Conservation (phyloP, 2,888 invertebrate species). For the Piscicola geometra region DNA sequence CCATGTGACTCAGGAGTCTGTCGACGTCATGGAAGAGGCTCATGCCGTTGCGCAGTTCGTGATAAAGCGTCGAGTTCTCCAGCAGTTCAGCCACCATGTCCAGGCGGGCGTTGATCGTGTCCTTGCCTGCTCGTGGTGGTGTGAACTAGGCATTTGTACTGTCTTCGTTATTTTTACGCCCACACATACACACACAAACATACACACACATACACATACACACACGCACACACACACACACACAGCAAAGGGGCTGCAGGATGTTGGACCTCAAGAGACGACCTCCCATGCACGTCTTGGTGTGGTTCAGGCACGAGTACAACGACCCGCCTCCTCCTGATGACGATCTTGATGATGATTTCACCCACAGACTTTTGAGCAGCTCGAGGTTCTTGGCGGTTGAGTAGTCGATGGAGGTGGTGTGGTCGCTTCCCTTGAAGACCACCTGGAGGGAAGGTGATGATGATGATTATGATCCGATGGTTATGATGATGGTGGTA, state of each 20-base stretch:
- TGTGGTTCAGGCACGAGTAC: constrained; percentile 66
- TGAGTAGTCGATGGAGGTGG: constrained; percentile 65
- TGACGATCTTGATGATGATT: not conserved
- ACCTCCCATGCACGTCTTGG: constrained; percentile 70
- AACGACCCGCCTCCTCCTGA: constrained; percentile 56
- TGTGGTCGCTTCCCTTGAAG: constrained; percentile 64
- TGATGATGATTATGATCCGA: not conserved
- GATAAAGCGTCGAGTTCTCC: constrained; percentile 65
- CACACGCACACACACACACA: constrained; percentile 20
- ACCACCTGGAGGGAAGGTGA: not conserved
- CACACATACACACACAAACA: not conserved
- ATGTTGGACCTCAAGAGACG: constrained; percentile 74
- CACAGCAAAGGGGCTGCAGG: constrained; percentile 65
- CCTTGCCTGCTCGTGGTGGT: constrained; percentile 55
- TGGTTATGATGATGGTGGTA: constrained; percentile 51
- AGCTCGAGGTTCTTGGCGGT: constrained; percentile 70
- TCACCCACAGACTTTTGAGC: constrained; percentile 52
- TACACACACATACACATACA: not conserved
- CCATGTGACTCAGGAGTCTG: constrained; percentile 64
- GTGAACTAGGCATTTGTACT: no score
- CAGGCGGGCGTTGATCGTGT: constrained; percentile 67
- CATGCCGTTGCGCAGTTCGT: constrained; percentile 61
- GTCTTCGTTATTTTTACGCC: not conserved
- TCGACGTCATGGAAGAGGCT: constrained; percentile 70
- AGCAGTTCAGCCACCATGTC: constrained; percentile 74